Conservation (phyloP, 1,140 invertebrate genomes). For the Drosophila hydei region DNA sequence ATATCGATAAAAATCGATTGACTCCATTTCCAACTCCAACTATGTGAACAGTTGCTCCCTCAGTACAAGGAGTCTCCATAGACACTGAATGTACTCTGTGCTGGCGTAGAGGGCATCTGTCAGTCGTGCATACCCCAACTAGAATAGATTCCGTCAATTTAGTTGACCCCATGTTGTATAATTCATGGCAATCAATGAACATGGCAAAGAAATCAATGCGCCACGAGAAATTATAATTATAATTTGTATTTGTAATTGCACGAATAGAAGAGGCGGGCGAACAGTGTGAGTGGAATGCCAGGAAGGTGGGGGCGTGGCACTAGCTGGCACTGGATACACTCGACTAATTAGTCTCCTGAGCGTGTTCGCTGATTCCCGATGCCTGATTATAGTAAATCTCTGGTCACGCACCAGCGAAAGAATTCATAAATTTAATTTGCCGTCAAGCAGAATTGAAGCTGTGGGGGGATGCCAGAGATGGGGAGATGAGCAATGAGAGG, state of each 20-base stretch:
- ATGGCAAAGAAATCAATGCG: constrained; percentile 45
- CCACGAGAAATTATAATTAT: constrained; percentile 79
- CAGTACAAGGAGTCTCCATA: too few relatives aligned
- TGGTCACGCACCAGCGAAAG: constrained; percentile 80
- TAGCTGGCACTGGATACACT: constrained; percentile 20
- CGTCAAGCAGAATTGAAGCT: constrained; percentile 30
- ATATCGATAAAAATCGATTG: too few relatives aligned
- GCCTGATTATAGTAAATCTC: constrained; percentile 81
- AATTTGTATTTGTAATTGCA: constrained; percentile 57
- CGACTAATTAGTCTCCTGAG: constrained; percentile 80
- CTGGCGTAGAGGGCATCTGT: not conserved
- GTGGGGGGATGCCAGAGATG: constrained; percentile 4
- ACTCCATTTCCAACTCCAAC: too few relatives aligned
- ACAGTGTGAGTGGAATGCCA: not conserved
- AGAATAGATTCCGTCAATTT: constrained; percentile 28
- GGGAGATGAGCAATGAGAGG: not conserved
- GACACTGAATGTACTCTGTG: too few relatives aligned
- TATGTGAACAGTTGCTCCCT: too few relatives aligned
- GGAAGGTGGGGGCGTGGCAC: not conserved
- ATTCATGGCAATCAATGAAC: constrained; percentile 58
- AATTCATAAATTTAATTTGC: constrained; percentile 82
- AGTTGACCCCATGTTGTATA: constrained; percentile 49
- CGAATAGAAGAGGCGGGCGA: not conserved
- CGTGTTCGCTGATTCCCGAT: constrained; percentile 79
- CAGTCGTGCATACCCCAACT: not conserved